Percentiles rank a stretch among this genome's conserved stretches.
Evolutionary conservation across 37 sponge, comb jelly and placozoan species (phyloP).

Genomic region (Hexactinellida sp.): DNA sequence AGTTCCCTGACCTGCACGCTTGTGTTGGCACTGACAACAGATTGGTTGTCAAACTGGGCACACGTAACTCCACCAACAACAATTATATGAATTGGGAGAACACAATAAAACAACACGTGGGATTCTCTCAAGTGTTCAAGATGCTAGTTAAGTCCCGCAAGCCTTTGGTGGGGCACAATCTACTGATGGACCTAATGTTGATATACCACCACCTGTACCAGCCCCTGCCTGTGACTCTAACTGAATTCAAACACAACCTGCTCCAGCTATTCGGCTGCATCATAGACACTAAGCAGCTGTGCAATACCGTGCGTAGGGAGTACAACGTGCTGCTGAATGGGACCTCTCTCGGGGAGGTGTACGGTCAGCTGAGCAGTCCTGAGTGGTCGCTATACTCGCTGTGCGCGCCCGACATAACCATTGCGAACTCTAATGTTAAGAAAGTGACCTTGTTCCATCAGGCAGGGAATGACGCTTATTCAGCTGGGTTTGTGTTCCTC

Average conservation of each 20-base stretch:
- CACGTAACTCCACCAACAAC: background rate
- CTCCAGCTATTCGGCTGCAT: conserved; percentile 47
- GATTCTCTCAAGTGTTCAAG: conserved; percentile 41
- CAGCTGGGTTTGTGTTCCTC: conserved; percentile 58
- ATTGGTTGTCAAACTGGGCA: background rate
- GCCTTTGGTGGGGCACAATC: conserved; percentile 78
- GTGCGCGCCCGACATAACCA: background rate
- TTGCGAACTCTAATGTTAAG: background rate
- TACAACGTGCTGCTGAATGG: background rate
- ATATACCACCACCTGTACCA: conserved; percentile 54
- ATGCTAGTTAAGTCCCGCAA: conserved; percentile 32
- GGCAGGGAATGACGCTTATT: conserved; percentile 59
- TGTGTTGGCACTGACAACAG: background rate
- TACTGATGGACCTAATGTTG: conserved; percentile 52
- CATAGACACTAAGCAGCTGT: conserved; percentile 64
- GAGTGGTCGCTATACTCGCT: background rate
- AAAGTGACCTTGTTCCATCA: conserved; percentile 38
- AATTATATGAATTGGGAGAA: background rate
- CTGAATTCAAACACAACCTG: conserved; percentile 47
- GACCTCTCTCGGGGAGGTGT: background rate
- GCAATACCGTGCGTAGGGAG: conserved; percentile 38
- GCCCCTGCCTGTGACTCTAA: conserved; percentile 44
- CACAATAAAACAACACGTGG: conserved; percentile 6
- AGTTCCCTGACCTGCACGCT: background rate
- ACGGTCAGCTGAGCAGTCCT: background rate